phyloP scores from a whole-genome alignment of 2,888 invertebrate species.

The Drosophila nr. medialis region DNA sequence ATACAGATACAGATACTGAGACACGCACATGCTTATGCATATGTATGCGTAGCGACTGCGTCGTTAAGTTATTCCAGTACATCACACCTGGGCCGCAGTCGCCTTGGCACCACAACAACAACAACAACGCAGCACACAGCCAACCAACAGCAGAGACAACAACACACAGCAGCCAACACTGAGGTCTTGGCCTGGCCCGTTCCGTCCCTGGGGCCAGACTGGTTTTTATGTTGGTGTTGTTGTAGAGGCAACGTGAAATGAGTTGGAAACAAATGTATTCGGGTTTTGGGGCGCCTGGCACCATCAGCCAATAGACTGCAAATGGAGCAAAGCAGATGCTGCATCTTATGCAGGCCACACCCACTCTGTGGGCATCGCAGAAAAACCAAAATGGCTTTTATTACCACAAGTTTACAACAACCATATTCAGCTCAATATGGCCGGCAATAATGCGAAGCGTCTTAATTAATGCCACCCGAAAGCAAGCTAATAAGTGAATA shows the following conservation, averaged over 20 bases:
- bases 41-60: slow-evolving; percentile 74
- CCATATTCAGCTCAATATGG: slow-evolving; percentile 58
- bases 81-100: slow-evolving; percentile 74
- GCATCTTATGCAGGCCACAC: slow-evolving; percentile 71
- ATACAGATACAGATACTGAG: slow-evolving; percentile 17
- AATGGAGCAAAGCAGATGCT: slow-evolving; percentile 80
- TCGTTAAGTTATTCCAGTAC: slow-evolving; percentile 81
- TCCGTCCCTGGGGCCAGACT: slow-evolving; percentile 60
- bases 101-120: slow-evolving; percentile 56
- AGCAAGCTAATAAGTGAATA: neutral
- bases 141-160: slow-evolving; percentile 44
- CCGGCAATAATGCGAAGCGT: slow-evolving; percentile 34
- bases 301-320: slow-evolving; percentile 77
- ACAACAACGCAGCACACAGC: slow-evolving; percentile 10
- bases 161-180: slow-evolving; percentile 34
- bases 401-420: slow-evolving; percentile 63
- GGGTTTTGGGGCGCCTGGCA: slow-evolving; percentile 75
- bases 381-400: slow-evolving; percentile 79
- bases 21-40: slow-evolving; percentile 47
- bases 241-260: slow-evolving; percentile 52
- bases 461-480: slow-evolving; percentile 22
- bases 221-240: slow-evolving; percentile 57
- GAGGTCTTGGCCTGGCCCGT: slow-evolving; percentile 52
- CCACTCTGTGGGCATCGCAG: slow-evolving; percentile 57
- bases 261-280: slow-evolving; percentile 73